Base-by-base conservation (phyloP, 2,113 vertebrate species). In the Chaetodon trifascialis region DNA sequence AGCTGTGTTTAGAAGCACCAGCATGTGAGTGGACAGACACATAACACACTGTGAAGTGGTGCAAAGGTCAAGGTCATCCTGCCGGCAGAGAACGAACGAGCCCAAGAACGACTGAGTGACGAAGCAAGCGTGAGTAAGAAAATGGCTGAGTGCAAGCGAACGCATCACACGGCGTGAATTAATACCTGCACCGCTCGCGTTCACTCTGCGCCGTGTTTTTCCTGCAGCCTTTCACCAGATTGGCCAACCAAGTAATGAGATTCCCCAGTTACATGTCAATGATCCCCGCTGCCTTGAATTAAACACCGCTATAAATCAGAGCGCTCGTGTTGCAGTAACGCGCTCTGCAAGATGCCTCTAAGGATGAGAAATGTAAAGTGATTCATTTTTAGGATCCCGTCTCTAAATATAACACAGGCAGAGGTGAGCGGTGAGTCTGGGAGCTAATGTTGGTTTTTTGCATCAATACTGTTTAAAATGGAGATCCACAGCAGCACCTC, bases 261-360 rank as follows among this genome's bases (percentile, higher is more conserved):
- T 77, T 51, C 63, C 79, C 46, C 8, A 34, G 77, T 77, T 70
- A 84, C 72, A 71, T 84, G 72, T 83, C 89, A 84, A 34, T 46
- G 79, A 76, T 79, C 62, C 76, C 10, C 11, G 23, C 84, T 67
- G 87, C 85, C 72, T 82, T 72, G 64, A 81, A 73, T 87, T 69
- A 85, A 91, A 83, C 1, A 7, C 60, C 2, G 4, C 60, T 75
- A 77, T 93, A 80, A 89, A 89, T 90, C 90, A 85, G 75, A 62
- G 56, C 8, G 0, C 79, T 76, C 40, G 49, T 40, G 63, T 67
- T 85, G 82, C 58, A 5, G 56, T 75, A 63, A 75, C 47, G 78
- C 70, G 58, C 75, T 73, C 42, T 4, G 17, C 16, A 14, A 56
- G 71, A 65, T 71, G 71, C 47, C 42, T 73, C 72, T 74, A 42